A percentile compares a stretch with the other conserved stretches of the same genome.
These are phyloP conservation scores for Chiroxiphia lanceolata DNA, from an alignment of 2,797 vertebrate genomes.

Conservation along the genomic window DNA sequence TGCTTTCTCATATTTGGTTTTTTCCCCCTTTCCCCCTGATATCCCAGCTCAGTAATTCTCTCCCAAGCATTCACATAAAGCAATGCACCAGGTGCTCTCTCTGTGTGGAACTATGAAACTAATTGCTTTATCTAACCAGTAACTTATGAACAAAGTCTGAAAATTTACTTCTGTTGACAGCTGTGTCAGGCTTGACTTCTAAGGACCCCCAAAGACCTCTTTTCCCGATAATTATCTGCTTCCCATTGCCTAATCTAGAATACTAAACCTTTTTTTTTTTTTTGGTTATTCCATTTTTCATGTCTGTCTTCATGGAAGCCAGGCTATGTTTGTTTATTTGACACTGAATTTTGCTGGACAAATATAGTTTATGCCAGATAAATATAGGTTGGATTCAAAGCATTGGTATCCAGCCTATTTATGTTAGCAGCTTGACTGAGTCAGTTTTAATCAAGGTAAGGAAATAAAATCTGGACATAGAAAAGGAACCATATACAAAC, in stretches of 20 bases:
- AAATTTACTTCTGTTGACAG: not conserved
- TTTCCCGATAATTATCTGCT: not conserved
- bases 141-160: not conserved
- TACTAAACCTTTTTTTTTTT: not conserved
- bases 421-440: not conserved
- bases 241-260: not conserved
- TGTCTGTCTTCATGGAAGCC: not conserved
- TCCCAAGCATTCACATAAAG: not conserved
- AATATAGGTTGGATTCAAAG: not conserved
- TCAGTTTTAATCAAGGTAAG: not conserved
- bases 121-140: not conserved
- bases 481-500: not conserved
- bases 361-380: not conserved
- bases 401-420: not conserved
- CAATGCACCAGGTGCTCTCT: not conserved
- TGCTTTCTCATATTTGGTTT: not conserved
- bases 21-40: accelerated
- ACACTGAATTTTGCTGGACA: not conserved
- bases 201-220: not conserved
- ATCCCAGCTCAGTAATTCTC: not conserved
- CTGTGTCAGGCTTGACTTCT: not conserved
- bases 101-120: not conserved
- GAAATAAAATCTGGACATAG: not conserved
- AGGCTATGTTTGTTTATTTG: not conserved
- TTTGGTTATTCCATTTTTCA: not conserved